phyloP scores from a whole-genome alignment of 1,140 invertebrate species.

The Scaptomyza pallida region DNA sequence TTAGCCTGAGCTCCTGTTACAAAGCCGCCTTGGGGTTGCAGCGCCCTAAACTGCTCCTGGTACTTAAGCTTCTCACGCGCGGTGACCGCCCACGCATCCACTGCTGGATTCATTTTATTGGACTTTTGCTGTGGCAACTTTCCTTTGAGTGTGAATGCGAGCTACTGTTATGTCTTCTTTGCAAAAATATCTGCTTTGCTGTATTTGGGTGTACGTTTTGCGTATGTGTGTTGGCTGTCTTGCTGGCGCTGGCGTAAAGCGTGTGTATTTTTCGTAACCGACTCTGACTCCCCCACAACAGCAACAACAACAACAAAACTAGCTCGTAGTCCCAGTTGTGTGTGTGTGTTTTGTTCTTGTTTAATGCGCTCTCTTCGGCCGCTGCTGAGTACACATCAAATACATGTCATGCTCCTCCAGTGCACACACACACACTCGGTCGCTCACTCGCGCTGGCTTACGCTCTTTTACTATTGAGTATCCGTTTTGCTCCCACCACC shows the following conservation, averaged over 20 bases:
- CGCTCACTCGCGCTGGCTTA: conserved; percentile 31
- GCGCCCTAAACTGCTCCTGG: conserved; percentile 94
- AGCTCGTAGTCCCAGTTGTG: conserved; percentile 37
- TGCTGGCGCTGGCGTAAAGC: conserved; percentile 19
- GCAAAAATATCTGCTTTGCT: conserved; percentile 18
- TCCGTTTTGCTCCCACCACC: conserved; percentile 78
- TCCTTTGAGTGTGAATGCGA: conserved; percentile 7
- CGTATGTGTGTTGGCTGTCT: conserved; percentile 21
- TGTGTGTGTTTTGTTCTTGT: conserved; percentile 59
- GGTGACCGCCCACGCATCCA: conserved; percentile 95
- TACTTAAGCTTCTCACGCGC: conserved; percentile 94
- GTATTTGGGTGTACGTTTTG: not conserved
- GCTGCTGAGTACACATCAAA: conserved; percentile 73
- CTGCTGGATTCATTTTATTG: conserved; percentile 83
- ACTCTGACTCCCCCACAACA: conserved; percentile 50
- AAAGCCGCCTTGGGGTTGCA: conserved; percentile 94
- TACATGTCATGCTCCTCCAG: conserved; percentile 60
- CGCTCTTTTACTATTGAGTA: conserved; percentile 70
- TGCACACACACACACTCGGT: conserved; percentile 41
- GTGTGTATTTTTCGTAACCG: conserved; percentile 61
- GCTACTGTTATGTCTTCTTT: conserved; percentile 26
- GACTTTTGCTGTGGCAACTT: conserved; percentile 14
- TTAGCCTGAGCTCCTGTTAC: conserved; percentile 97
- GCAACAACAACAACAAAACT: conserved; percentile 15
- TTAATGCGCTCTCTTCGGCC: conserved; percentile 72